These are phyloP conservation scores for Quadriops clusia DNA, from an alignment of 2,888 invertebrate genomes.

Conservation along the genomic window DNA sequence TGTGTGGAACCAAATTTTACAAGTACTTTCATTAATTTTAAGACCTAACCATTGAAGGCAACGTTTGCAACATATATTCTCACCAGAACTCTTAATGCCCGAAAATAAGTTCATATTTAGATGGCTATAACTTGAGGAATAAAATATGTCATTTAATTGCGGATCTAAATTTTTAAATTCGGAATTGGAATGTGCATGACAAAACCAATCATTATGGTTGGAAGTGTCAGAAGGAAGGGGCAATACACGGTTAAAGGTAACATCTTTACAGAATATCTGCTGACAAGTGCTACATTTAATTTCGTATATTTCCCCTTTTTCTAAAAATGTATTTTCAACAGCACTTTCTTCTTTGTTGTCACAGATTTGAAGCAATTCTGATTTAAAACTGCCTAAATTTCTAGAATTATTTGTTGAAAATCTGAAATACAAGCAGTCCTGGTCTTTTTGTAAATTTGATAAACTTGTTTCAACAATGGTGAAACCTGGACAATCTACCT, in stretches of 20 bases:
- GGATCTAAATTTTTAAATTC: conserved; percentile 33
- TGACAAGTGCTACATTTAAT: conserved; percentile 36
- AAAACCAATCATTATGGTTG: conserved; percentile 55
- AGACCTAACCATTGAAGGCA: conserved; percentile 49
- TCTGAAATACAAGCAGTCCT: conserved; percentile 29
- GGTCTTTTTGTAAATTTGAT: conserved; percentile 24
- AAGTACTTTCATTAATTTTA: conserved; percentile 33
- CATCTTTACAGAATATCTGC: conserved; percentile 21
- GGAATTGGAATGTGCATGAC: conserved; percentile 38
- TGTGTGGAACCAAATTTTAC: conserved; percentile 48
- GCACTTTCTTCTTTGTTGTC: conserved; percentile 10
- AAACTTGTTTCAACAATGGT: conserved; percentile 26
- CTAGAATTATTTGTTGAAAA: conserved; percentile 24
- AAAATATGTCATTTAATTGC: conserved; percentile 44
- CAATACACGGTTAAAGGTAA: conserved; percentile 45
- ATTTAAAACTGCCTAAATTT: conserved; percentile 26
- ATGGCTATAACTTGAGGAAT: conserved; percentile 44
- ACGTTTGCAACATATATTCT: conserved; percentile 43
- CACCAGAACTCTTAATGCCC: conserved; percentile 35
- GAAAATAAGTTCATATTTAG: conserved; percentile 32
- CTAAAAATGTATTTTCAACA: conserved; percentile 29
- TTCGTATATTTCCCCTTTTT: conserved; percentile 38
- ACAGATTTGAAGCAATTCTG: conserved; percentile 23
- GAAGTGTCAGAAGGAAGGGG: conserved; percentile 49
- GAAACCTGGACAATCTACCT: conserved; percentile 19